phyloP scores from a whole-genome alignment of 92 coral and sea anemone species.

The Bergia puertoricense region DNA sequence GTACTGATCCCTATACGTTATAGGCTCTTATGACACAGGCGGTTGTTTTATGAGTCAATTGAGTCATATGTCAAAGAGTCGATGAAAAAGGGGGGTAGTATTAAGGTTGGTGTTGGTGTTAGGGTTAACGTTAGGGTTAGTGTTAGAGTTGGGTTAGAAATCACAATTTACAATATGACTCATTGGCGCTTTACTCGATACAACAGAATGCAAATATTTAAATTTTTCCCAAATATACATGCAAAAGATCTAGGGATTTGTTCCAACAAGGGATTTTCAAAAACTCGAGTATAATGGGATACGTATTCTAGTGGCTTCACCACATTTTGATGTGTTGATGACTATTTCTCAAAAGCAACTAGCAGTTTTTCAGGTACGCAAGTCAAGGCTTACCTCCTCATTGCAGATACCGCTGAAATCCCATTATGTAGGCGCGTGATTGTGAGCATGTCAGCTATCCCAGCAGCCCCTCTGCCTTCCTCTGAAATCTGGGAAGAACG shows the following conservation, averaged over 20 bases:
- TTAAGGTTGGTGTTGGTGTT: too few species aligned
- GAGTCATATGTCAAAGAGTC: too few species aligned
- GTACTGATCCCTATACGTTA: too few species aligned
- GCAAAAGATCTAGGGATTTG: background rate
- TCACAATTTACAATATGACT: too few species aligned
- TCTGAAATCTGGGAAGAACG: constrained; percentile 61
- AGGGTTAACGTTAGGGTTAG: too few species aligned
- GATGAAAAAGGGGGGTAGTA: too few species aligned
- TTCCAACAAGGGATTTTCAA: background rate
- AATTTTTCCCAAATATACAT: background rate
- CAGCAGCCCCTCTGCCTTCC: constrained; percentile 88
- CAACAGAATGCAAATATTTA: background rate
- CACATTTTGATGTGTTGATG: background rate
- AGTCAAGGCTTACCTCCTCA: constrained; percentile 71
- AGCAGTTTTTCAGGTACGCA: background rate
- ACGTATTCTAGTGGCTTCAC: background rate
- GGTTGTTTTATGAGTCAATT: too few species aligned
- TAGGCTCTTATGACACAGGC: too few species aligned
- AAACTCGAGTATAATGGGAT: background rate
- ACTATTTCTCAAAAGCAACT: too few species aligned
- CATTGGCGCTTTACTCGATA: too few species aligned
- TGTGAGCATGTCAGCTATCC: constrained; percentile 87
- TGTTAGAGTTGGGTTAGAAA: too few species aligned
- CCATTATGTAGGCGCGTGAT: constrained; percentile 86
- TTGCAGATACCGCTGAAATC: constrained; percentile 68